Conservation (phyloP, 2,113 vertebrate species). For the Cavia porcellus region DNA sequence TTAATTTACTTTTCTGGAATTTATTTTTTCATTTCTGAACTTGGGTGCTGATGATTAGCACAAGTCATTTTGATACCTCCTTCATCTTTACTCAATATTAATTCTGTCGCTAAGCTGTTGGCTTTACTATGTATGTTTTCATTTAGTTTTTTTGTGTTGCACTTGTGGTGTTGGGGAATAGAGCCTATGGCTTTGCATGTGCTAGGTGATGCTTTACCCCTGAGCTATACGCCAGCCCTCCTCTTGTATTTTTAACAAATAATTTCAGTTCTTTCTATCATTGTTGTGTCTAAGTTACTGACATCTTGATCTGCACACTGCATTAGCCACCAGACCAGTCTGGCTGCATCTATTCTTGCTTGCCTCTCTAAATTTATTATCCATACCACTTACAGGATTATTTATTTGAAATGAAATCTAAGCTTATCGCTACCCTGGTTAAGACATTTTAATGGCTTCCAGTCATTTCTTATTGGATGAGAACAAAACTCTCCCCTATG, state of each 20-base stretch:
- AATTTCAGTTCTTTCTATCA: not conserved
- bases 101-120: not conserved
- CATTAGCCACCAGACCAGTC: not conserved
- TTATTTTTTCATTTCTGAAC: slow-evolving; percentile 41
- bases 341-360: not conserved
- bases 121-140: not conserved
- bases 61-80: not conserved
- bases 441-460: not conserved
- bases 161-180: not conserved
- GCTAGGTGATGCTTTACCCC: not conserved
- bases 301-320: not conserved
- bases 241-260: not conserved
- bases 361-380: slow-evolving; percentile 4
- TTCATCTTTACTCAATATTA: not conserved
- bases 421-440: not conserved
- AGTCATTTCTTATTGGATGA: not conserved
- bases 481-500: not conserved
- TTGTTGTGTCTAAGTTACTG: not conserved
- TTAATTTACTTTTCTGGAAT: not conserved
- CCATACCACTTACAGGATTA: not conserved
- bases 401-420: slow-evolving; percentile 38
- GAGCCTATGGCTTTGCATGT: not conserved
- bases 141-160: not conserved
- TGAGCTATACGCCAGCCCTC: not conserved
- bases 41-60: not conserved